These are phyloP conservation scores for Sylvietta virens DNA, from an alignment of 2,113 vertebrate genomes.

Conservation along the genomic window DNA sequence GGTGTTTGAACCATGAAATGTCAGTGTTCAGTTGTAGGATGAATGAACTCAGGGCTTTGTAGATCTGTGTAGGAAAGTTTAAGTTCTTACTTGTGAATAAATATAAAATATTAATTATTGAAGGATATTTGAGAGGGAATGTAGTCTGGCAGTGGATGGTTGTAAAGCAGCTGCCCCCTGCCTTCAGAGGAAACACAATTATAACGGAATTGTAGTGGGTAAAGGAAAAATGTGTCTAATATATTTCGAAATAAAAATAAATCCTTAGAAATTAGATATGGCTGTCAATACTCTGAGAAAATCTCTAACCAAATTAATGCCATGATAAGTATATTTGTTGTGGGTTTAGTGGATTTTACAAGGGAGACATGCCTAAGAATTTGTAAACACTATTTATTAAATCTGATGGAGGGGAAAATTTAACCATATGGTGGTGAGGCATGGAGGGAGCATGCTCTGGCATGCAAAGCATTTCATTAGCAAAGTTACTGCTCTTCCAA, in stretches of 20 bases:
- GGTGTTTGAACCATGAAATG: conserved; percentile 49
- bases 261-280: conserved; percentile 56
- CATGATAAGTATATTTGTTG: conserved; percentile 35
- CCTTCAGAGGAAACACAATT: conserved; percentile 7
- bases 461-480: background rate
- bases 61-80: background rate
- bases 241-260: conserved; percentile 55
- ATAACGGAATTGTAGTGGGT: conserved; percentile 26
- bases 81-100: conserved; percentile 40
- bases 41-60: conserved; percentile 19
- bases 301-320: conserved; percentile 56
- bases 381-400: conserved; percentile 54
- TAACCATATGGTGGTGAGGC: conserved; percentile 5
- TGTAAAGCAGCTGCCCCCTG: background rate
- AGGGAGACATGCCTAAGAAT: conserved; percentile 43
- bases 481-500: background rate
- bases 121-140: conserved; percentile 1
- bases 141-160: background rate
- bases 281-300: conserved; percentile 50
- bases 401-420: conserved; percentile 30
- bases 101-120: conserved; percentile 51
- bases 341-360: conserved; percentile 39
- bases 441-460: background rate
- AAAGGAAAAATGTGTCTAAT: conserved; percentile 40
- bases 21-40: background rate